phyloP scores from a whole-genome alignment of 1,140 invertebrate species.

The Drosophila aff. region DNA sequence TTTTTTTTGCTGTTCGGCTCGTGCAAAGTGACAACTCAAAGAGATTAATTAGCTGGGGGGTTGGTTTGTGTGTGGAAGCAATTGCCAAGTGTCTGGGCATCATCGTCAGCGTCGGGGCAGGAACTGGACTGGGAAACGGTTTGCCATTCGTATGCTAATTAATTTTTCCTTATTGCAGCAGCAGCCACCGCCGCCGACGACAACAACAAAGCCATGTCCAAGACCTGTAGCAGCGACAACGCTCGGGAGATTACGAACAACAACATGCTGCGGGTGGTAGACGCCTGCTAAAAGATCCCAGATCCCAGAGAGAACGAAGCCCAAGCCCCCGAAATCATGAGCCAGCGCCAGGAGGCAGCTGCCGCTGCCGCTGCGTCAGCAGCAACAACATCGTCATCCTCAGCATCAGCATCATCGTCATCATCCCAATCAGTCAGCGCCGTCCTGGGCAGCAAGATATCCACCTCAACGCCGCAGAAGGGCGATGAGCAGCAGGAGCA shows the following conservation, averaged over 20 bases:
- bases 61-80: constrained; percentile 41
- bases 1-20: constrained; percentile 19
- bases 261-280: constrained; percentile 43
- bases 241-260: constrained; percentile 30
- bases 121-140: constrained; percentile 18
- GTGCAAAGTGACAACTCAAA: constrained; percentile 71
- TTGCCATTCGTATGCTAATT: constrained; percentile 67
- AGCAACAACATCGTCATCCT: constrained; percentile 29
- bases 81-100: constrained; percentile 61
- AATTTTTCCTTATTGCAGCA: constrained; percentile 46
- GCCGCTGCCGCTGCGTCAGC: constrained; percentile 11
- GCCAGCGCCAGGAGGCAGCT: constrained; percentile 59
- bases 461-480: constrained; percentile 77
- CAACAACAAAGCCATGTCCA: constrained; percentile 45
- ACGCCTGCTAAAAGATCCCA: constrained; percentile 36
- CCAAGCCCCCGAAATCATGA: constrained; percentile 51
- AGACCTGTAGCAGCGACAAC: constrained; percentile 28
- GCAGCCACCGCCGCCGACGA: constrained; percentile 13
- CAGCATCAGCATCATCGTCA: constrained; percentile 28
- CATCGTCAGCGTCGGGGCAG: neutral
- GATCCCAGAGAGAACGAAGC: constrained; percentile 21
- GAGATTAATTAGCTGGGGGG: constrained; percentile 53
- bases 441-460: constrained; percentile 65
- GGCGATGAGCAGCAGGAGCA: constrained; percentile 42
- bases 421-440: constrained; percentile 13